Conservation (phyloP, 2,888 invertebrate genomes). For the Epirrhoe tristata region DNA sequence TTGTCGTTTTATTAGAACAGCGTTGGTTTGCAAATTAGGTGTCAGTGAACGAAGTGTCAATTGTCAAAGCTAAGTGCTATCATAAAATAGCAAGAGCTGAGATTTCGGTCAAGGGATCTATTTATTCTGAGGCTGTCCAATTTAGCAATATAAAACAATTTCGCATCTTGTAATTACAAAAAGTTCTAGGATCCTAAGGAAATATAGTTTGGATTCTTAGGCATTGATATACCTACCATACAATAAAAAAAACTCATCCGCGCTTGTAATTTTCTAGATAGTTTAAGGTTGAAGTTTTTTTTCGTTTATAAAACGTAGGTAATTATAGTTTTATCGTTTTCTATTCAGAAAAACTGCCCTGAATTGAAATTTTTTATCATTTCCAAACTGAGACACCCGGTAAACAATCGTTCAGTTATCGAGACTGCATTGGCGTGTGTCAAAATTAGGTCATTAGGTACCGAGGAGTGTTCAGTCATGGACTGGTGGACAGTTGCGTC, state of each 20-base stretch:
- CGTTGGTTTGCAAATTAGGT: conserved; percentile 10
- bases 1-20: not conserved
- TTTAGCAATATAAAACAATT: not conserved
- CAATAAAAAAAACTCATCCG: too few relatives aligned
- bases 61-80: conserved; percentile 7
- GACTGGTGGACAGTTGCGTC: conserved; percentile 78
- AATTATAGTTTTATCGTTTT: not conserved
- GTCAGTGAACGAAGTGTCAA: conserved; percentile 4
- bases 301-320: too few relatives aligned
- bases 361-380: too few relatives aligned
- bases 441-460: conserved; percentile 74
- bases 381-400: conserved; percentile 36
- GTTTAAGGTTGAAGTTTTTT: too few relatives aligned
- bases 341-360: not conserved
- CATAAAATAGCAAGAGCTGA: conserved; percentile 9
- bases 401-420: conserved; percentile 52
- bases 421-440: conserved; percentile 58
- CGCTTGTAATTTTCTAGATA: too few relatives aligned
- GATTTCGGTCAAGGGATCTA: conserved; percentile 13
- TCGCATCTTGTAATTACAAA: not conserved
- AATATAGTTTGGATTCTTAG: too few relatives aligned
- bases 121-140: not conserved
- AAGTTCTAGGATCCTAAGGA: not conserved
- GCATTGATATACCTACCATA: too few relatives aligned
- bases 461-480: conserved; percentile 82